These are phyloP conservation scores for Prorops nasuta DNA, from an alignment of 1,140 invertebrate species.

Conservation along the genomic window DNA sequence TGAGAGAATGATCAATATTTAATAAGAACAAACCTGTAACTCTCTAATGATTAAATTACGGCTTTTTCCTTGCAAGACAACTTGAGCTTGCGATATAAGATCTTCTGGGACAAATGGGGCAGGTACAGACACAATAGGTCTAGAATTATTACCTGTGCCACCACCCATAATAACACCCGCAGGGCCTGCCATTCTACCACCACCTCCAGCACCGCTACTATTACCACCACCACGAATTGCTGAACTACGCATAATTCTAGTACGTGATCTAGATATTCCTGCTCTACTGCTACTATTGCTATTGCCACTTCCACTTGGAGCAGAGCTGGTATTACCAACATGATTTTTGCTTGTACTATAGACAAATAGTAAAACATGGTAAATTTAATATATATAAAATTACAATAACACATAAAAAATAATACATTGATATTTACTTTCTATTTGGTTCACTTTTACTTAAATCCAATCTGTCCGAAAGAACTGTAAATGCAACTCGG, in stretches of 20 bases:
- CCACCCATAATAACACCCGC: constrained; percentile 88
- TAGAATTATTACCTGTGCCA: constrained; percentile 62
- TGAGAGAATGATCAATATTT: constrained; percentile 3
- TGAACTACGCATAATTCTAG: constrained; percentile 51
- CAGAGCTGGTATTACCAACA: constrained; percentile 43
- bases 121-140: constrained; percentile 85
- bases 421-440: constrained; percentile 60
- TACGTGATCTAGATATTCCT: constrained; percentile 47
- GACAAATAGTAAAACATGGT: constrained; percentile 62
- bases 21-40: constrained; percentile 74
- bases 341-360: constrained; percentile 51
- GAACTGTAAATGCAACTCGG: constrained; percentile 86
- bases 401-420: neutral
- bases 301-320: constrained; percentile 47
- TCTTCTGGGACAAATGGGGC: constrained; percentile 97
- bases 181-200: constrained; percentile 45
- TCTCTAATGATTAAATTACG: constrained; percentile 97
- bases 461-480: constrained; percentile 84
- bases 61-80: constrained; percentile 96
- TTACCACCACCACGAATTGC: constrained; percentile 49
- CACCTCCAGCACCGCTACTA: constrained; percentile 55
- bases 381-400: neutral
- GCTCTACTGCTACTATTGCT: constrained; percentile 48
- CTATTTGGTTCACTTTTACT: constrained; percentile 82
- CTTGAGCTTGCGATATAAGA: constrained; percentile 83